Conservation (phyloP, 37 sponge, comb jelly and placozoan genomes). For the Lycopodina hypogea region DNA sequence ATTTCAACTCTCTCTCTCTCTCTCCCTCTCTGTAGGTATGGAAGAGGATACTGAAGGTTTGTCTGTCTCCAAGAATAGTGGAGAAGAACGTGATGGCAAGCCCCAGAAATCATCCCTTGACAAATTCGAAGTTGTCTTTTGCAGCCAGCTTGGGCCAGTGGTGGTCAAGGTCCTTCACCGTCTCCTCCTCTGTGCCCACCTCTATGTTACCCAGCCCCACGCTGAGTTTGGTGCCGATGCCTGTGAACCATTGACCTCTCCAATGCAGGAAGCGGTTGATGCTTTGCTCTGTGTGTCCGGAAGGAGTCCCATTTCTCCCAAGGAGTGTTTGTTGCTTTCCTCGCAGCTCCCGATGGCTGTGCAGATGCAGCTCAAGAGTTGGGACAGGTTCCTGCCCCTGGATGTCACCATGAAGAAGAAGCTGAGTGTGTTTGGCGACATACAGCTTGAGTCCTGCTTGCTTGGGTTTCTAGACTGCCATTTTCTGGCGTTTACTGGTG, state of each 20-base stretch:
- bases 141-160: slow-evolving; percentile 15
- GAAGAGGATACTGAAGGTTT: not conserved
- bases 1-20: too few relatives aligned
- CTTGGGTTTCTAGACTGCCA: slow-evolving; percentile 29
- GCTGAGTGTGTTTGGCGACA: slow-evolving; percentile 20
- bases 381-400: slow-evolving; percentile 30
- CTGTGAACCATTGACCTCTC: not conserved
- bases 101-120: not conserved
- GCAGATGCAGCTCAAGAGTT: slow-evolving; percentile 33
- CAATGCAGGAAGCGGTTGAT: not conserved
- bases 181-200: slow-evolving; percentile 23
- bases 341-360: slow-evolving; percentile 31
- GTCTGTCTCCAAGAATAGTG: slow-evolving; percentile 5
- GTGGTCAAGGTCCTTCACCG: slow-evolving; percentile 25
- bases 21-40: not conserved
- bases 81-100: slow-evolving; percentile 12
- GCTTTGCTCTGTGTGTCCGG: slow-evolving; percentile 32
- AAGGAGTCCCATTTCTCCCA: slow-evolving; percentile 11
- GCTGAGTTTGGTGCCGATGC: not conserved
- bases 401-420: slow-evolving; percentile 28
- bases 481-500: slow-evolving; percentile 52
- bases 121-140: not conserved
- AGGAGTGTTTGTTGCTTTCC: slow-evolving; percentile 27
- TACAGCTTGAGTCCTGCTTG: slow-evolving; percentile 17
- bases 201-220: not conserved